Evolutionary conservation across 2,113 vertebrate genomes (phyloP), one percentile per base, ranked within the genome.

Genomic region (Heterochromis multidens): DNA sequence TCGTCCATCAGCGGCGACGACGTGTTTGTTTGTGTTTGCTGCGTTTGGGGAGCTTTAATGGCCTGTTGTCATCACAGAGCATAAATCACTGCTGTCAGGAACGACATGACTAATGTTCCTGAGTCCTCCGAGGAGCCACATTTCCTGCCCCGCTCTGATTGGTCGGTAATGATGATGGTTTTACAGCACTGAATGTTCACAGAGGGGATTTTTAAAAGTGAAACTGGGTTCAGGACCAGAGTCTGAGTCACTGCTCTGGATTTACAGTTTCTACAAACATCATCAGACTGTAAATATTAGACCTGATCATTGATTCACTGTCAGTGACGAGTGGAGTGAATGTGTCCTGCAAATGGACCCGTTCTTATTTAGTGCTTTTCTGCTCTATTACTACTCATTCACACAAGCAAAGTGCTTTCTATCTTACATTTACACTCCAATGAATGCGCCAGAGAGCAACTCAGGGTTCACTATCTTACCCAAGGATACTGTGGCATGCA

Each of bases 11-110:
- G 29, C 37, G 8, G 8, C 16, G 3, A 33, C 2, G 2, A 10
- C 2, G 17, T 84, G 86, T 77, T 37, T 85, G 54, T 81, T 61
- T 25, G 27, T 4, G 10, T 63, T n/a, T 16, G 83, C 3, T 33
- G 83, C 25, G 35, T 83, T 83, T 21, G 7, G 87, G 83, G 83
- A 89, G 6, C 1, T 14, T 40, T 89, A 89, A 89, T 86, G 84
- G 80, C 59, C 65, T 49, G 6, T 31, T 65, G 80, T 77, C 83
- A 59, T 83, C 83, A 52, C 79, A 76, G 62, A 62, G 10, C 80
- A 86, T 89, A 58, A 89, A 86, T 89, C 87, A 86, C 21, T 7
- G 33, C 78, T 77, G 83, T 82, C 82, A 82, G 61, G 4, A 5
- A 57, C 17, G 72, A 52, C 82, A 2, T 78, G 46, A 82, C 80